A percentile compares a stretch with the other conserved stretches of the same genome.
phyloP scores from a whole-genome alignment of 2,797 vertebrate species.

The Lithobates pipiens region DNA sequence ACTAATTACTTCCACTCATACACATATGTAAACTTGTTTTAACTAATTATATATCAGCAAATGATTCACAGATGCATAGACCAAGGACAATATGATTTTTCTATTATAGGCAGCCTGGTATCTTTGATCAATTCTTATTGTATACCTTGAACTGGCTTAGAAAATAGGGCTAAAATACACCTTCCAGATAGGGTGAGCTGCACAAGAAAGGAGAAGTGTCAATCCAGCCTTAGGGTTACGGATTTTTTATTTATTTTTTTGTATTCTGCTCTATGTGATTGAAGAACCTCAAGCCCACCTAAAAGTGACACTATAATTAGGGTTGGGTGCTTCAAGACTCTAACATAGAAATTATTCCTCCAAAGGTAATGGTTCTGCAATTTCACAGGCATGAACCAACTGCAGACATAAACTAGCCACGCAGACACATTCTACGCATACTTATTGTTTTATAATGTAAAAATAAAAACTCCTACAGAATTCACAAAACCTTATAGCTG shows the following conservation, averaged over 20 bases:
- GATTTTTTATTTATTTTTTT: too few relatives aligned
- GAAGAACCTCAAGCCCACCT: too few relatives aligned
- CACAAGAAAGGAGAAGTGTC: too few relatives aligned
- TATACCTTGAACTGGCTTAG: not conserved
- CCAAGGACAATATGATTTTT: not conserved
- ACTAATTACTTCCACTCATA: constrained; percentile 79
- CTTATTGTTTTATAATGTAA: not conserved
- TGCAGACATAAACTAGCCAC: not conserved
- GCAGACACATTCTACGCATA: not conserved
- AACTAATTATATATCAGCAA: constrained; percentile 2
- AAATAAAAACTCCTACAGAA: too few relatives aligned
- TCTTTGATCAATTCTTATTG: not conserved
- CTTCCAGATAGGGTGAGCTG: too few relatives aligned
- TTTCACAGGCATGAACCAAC: not conserved
- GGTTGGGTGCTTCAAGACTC: too few relatives aligned
- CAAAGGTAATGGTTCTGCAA: too few relatives aligned
- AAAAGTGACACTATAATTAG: too few relatives aligned
- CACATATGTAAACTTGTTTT: constrained; percentile 57
- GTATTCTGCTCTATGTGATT: too few relatives aligned
- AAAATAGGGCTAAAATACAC: too few relatives aligned
- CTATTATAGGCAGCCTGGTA: not conserved
- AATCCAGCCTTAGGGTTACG: too few relatives aligned
- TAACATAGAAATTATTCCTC: too few relatives aligned
- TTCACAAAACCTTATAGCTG: not conserved
- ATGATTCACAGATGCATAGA: not conserved